phyloP scores from a whole-genome alignment of 2,797 vertebrate genomes.

The Poeciliopsis gracilis region DNA sequence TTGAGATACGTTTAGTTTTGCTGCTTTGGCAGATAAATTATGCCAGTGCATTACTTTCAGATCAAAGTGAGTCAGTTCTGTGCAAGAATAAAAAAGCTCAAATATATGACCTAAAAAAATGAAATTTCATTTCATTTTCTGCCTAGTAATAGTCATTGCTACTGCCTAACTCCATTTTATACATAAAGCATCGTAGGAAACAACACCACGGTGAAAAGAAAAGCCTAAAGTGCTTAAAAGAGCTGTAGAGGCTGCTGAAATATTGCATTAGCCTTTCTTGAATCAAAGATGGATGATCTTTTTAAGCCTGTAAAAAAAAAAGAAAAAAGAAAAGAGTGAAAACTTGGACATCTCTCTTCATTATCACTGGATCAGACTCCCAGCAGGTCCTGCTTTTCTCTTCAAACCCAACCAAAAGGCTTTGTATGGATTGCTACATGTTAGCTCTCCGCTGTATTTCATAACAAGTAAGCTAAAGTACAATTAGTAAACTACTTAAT shows the following conservation, averaged over 20 bases:
- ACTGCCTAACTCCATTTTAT: neutral
- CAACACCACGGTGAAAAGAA: slow-evolving; percentile 16
- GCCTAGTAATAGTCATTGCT: slow-evolving; percentile 16
- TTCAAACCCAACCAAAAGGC: slow-evolving; percentile 36
- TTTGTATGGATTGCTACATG: slow-evolving; percentile 36
- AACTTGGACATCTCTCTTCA: slow-evolving; percentile 29
- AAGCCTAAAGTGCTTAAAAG: neutral
- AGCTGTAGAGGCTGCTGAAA: slow-evolving; percentile 21
- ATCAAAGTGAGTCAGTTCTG: slow-evolving; percentile 54
- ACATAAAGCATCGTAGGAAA: slow-evolving; percentile 19
- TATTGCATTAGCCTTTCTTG: slow-evolving; percentile 27
- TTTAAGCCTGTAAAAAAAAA: slow-evolving; percentile 19
- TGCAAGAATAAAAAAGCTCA: slow-evolving; percentile 45
- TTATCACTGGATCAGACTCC: slow-evolving; percentile 39
- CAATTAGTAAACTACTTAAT: slow-evolving; percentile 22
- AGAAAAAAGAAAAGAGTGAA: slow-evolving; percentile 26
- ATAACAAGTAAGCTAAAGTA: slow-evolving; percentile 28
- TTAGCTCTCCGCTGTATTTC: slow-evolving; percentile 25
- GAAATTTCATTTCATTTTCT: slow-evolving; percentile 11
- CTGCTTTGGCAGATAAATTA: slow-evolving; percentile 42
- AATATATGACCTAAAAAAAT: neutral
- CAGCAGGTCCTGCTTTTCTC: slow-evolving; percentile 36
- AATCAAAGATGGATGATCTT: slow-evolving; percentile 43
- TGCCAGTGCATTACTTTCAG: slow-evolving; percentile 48
- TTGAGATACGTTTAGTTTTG: slow-evolving; percentile 56